phyloP scores from a whole-genome alignment of 2,113 vertebrate species.

The Notothenia coriiceps region DNA sequence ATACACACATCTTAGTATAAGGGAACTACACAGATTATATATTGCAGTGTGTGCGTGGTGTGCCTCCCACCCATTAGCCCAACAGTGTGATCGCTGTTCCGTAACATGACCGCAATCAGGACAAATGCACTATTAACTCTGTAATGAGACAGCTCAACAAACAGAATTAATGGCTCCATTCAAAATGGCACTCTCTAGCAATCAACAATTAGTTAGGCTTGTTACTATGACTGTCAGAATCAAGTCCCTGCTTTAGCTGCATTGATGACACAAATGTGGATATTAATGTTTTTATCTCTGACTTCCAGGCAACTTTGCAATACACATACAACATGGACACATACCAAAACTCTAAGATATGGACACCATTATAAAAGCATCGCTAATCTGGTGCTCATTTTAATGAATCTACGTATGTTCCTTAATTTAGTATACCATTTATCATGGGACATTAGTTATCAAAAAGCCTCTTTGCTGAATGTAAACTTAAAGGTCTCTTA shows the following conservation, averaged over 20 bases:
- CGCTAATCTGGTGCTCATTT: background rate
- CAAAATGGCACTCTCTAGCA: constrained; percentile 56
- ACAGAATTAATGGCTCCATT: constrained; percentile 75
- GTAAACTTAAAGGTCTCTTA: background rate
- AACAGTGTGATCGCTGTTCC: constrained; percentile 68
- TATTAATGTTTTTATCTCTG: background rate
- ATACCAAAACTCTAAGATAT: background rate
- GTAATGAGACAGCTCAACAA: constrained; percentile 81
- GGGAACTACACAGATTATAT: constrained; percentile 24
- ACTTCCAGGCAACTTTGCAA: constrained; percentile 3
- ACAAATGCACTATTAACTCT: constrained; percentile 78
- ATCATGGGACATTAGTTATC: background rate
- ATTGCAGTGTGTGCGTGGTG: background rate
- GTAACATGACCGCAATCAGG: constrained; percentile 72
- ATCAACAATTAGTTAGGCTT: constrained; percentile 62
- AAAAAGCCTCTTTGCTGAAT: constrained; percentile 6
- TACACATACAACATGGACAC: no score
- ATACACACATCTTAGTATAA: background rate
- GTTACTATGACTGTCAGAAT: constrained; percentile 46
- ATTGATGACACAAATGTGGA: background rate
- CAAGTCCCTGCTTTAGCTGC: background rate
- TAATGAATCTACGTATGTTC: background rate
- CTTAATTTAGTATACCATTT: background rate
- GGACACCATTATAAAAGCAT: no score
- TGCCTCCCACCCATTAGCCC: constrained; percentile 53